Evolutionary conservation across 2,113 vertebrate genomes (phyloP).

Genomic region (Scytalopus superciliaris): DNA sequence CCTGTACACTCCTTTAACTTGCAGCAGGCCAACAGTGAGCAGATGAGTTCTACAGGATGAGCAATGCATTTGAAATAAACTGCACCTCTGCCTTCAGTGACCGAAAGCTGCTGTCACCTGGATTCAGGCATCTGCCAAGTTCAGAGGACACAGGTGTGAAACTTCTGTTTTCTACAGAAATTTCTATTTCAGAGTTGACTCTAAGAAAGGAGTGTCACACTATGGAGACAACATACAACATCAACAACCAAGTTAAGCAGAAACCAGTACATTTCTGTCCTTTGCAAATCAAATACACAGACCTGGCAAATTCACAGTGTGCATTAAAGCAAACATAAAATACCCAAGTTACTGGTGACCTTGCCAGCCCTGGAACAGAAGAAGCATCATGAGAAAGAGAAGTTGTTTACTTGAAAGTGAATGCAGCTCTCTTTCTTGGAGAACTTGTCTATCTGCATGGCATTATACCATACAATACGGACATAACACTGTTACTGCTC

Average conservation of each 20-base stretch:
- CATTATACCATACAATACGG: background rate
- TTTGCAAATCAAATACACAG: background rate
- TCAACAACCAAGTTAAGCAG: background rate
- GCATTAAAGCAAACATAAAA: slow-evolving; percentile 1
- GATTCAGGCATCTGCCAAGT: background rate
- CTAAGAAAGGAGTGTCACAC: background rate
- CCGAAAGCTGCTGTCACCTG: background rate
- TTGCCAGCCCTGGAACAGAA: background rate
- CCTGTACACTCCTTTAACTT: background rate
- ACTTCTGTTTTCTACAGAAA: background rate
- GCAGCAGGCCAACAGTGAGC: background rate
- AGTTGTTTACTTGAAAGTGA: background rate
- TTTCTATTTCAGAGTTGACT: background rate
- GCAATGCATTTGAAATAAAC: background rate
- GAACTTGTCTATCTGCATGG: background rate
- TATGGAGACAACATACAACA: background rate
- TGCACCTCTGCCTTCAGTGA: background rate
- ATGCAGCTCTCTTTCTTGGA: background rate
- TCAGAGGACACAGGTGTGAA: background rate
- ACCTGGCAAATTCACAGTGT: background rate
- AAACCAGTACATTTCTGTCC: background rate
- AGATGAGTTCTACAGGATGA: background rate
- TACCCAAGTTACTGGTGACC: background rate
- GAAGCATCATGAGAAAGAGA: background rate
- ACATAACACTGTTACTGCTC: background rate